Evolutionary conservation across 1,140 invertebrate genomes (phyloP), one percentile per base, ranked within the genome.

Genomic region (Papilio dardanus): DNA sequence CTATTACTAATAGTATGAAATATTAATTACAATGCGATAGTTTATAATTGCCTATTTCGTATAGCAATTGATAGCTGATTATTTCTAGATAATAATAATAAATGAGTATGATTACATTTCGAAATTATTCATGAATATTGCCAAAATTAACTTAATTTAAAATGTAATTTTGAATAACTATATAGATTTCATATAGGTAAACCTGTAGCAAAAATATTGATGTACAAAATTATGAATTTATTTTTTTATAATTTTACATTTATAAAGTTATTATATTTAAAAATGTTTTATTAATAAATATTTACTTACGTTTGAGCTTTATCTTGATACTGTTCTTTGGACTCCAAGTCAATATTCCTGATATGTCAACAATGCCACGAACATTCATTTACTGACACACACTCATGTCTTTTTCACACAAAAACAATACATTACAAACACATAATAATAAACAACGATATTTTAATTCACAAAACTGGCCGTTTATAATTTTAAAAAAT

Each of bases 311-410:
- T 91, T 93, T 93, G 30, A 93, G 87, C 82, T 92, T 93, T 88
- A 93, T 93, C 84, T 92, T 93, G 89, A 93, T 86, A 83, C 78
- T 91, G 80, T 89, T 90, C 84, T 90, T 93, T 28, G 90, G 90
- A 81, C 87, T 93, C 91, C 90, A 93, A 87, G 89, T 88, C 78
- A 91, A 90, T 83, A 93, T 87, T 83, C 90, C 90, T 75, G 84
- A 85, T 83, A 92, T 89, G 77, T 91, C 90, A 84, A 89, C 86
- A 87, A 89, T 81, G 75, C 90, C 87, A 35, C 88, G 84, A 74
- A 92, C 89, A 88, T 88, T 90, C 91, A 92, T 92, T 92, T 93
- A 93, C 85, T 89, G 81, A 88, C 86, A 90, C 86, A 87, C 87
- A 88, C 83, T 80, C 86, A 87, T 79, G 78, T 75, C 86, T 78